These are phyloP conservation scores for Cottoperca gobio DNA, from an alignment of 2,797 vertebrate species.

Conservation along the genomic window DNA sequence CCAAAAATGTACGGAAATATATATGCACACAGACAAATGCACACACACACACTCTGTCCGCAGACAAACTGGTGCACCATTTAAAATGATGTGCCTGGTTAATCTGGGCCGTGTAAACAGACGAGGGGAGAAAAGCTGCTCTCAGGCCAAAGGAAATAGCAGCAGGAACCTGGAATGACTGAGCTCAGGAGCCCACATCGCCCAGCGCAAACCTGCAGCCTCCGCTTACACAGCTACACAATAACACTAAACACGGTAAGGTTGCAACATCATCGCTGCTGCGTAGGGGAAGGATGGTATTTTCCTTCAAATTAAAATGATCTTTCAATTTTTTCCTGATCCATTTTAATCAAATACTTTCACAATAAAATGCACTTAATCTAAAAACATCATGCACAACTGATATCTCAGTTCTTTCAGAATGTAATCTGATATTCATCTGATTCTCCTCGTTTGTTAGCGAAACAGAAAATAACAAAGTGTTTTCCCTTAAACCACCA, in stretches of 20 bases:
- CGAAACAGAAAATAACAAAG: not conserved
- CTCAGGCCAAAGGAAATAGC: conserved; percentile 37
- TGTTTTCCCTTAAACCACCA: not conserved
- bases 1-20: conserved; percentile 12
- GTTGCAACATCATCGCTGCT: conserved; percentile 24
- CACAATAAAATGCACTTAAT: not conserved
- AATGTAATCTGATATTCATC: not conserved
- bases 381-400: not conserved
- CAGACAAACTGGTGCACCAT: conserved; percentile 19
- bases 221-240: conserved; percentile 46
- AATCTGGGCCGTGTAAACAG: conserved; percentile 36
- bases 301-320: not conserved
- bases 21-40: not conserved
- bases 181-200: conserved; percentile 28
- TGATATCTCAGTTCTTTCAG: not conserved
- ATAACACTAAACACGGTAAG: conserved; percentile 45
- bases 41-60: not conserved
- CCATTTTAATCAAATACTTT: not conserved
- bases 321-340: too few species aligned
- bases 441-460: too few species aligned
- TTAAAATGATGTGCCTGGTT: conserved; percentile 8
- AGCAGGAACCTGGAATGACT: conserved; percentile 27
- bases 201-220: conserved; percentile 16
- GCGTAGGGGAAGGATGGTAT: not conserved
- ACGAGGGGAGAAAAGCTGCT: conserved; percentile 13